phyloP scores from a whole-genome alignment of 2,888 invertebrate genomes.

The Calameuta filiformis region DNA sequence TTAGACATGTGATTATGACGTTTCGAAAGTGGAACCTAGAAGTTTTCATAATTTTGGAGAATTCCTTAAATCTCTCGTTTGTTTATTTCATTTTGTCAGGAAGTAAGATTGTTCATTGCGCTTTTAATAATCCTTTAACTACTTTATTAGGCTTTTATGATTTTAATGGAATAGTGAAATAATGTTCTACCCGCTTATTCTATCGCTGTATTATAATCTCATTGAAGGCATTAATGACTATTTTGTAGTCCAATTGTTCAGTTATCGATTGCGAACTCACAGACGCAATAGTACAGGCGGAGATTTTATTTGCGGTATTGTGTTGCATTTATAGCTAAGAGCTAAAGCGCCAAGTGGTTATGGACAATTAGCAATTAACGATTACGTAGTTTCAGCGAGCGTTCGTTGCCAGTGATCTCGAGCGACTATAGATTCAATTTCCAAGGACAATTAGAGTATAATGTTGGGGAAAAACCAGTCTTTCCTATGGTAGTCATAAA shows the following conservation, averaged over 20 bases:
- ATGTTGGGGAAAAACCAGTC: neutral
- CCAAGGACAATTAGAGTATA: neutral
- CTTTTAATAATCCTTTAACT: neutral
- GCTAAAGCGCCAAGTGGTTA: slow-evolving; percentile 23
- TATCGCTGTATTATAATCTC: neutral
- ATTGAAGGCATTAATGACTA: neutral
- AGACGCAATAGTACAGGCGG: neutral
- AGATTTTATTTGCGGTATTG: neutral
- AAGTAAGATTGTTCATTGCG: neutral
- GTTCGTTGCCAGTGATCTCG: neutral
- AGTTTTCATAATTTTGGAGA: neutral
- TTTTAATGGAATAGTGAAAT: neutral
- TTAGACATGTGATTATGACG: neutral
- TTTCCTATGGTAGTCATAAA: neutral
- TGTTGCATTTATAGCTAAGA: neutral
- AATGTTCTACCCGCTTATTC: neutral
- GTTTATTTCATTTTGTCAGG: neutral
- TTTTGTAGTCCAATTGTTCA: neutral
- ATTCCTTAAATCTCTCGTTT: neutral
- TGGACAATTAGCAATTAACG: slow-evolving; percentile 32
- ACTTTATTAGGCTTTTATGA: neutral
- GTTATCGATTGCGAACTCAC: neutral
- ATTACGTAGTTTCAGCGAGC: slow-evolving; percentile 14
- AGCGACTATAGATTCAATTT: neutral
- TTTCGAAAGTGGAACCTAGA: neutral